Evolutionary conservation across 2,113 vertebrate genomes (phyloP).

Genomic region (Brachionichthys hirsutus): DNA sequence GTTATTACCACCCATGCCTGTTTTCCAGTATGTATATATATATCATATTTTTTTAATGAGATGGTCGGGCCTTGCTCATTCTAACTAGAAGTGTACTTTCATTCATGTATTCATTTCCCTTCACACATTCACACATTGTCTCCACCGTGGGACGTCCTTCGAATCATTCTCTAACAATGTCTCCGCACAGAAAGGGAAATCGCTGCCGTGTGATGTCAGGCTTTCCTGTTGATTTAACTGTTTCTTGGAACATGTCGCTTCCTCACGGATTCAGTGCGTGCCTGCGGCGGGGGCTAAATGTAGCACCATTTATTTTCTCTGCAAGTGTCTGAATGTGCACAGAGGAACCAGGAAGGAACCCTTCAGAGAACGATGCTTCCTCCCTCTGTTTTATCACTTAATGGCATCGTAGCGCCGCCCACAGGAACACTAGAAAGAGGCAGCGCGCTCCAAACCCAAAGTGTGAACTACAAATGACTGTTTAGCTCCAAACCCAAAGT

Average conservation of each 20-base stretch:
- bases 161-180: slow-evolving; percentile 70
- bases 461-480: slow-evolving; percentile 34
- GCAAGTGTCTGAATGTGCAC: not conserved
- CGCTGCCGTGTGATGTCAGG: slow-evolving; percentile 49
- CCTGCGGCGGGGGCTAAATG: slow-evolving; percentile 37
- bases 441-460: slow-evolving; percentile 26
- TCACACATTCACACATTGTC: slow-evolving; percentile 13
- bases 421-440: slow-evolving; percentile 26
- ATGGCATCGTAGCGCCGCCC: slow-evolving; percentile 12
- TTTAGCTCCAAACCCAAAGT: slow-evolving; percentile 18
- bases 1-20: too few relatives aligned
- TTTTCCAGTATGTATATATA: too few relatives aligned
- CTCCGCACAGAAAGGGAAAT: slow-evolving; percentile 57
- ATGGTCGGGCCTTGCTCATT: too few relatives aligned
- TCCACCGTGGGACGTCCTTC: slow-evolving; percentile 52
- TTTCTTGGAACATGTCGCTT: slow-evolving; percentile 55
- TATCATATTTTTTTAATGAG: too few relatives aligned
- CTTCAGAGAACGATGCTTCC: slow-evolving; percentile 55
- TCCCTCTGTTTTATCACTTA: slow-evolving; percentile 60
- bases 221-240: slow-evolving; percentile 64
- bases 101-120: slow-evolving; percentile 32
- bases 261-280: slow-evolving; percentile 42
- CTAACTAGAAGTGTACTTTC: not conserved
- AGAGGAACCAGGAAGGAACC: slow-evolving; percentile 47
- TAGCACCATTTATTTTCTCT: slow-evolving; percentile 33